Base-by-base conservation (phyloP, 2,797 vertebrate genomes). In the Cirrhinus mrigala region DNA sequence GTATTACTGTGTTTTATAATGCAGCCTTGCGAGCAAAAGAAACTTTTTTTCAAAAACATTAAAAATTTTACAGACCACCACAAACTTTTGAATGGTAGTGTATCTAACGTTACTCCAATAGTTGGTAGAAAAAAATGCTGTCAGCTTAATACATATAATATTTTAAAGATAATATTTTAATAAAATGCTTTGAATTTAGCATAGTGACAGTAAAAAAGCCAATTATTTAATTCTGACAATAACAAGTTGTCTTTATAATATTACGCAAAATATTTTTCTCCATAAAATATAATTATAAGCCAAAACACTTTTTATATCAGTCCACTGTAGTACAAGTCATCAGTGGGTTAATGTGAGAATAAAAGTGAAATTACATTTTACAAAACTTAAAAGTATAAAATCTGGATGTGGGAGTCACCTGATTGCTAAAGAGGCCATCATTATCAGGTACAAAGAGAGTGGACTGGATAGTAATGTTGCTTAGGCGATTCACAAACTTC, bases 381-480 rank as follows among this genome's bases (percentile, higher is more conserved):
- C 37, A n/a, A n/a, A n/a, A n/a, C n/a, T 60, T 0, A 0, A 8
- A 40, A 60, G 56, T 64, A 27, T 27, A 18, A 29, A 11, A 66
- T n/a, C 6, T 8, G 16, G 15, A 68, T 85, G 20, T 69, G 40
- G 24, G 46, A 46, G 18, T 93, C 87, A 98, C 98, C 96, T 97
- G 91, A 58, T 98, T 98, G 82, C 91, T 91, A 4, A 82, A 88
- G 33, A 99, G 93, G 1, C 96, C 96, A 0, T 83, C 90, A 58
- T 99, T 96, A 0, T 95, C 94, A 0, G 98, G 97, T 10, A 97
- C 97, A 29, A 99, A 99, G 52, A 99, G 94, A 0, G 97, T 99
- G 5, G 95, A 93, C 0, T 76, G 95, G 74, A 91, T 81, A 0
- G 95, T 94, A 69, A 94, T 89, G 92, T 98, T 93, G 0, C 90